Evolutionary conservation across 2,113 vertebrate species (phyloP).

Genomic region (Mugil cephalus): DNA sequence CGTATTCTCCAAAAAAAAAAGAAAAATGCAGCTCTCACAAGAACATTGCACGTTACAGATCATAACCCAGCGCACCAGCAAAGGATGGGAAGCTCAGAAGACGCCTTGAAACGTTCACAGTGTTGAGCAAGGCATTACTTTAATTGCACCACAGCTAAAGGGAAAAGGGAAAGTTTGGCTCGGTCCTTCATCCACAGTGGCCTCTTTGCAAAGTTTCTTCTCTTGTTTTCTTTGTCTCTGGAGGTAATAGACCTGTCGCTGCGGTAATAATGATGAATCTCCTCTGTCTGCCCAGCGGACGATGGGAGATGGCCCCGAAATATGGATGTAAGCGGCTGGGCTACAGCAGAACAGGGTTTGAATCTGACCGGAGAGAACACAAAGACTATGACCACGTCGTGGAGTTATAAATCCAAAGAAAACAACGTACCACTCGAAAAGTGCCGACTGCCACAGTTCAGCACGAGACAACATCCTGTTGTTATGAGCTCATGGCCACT

Average conservation of each 20-base stretch:
- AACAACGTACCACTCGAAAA: conserved; percentile 20
- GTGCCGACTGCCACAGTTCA: conserved; percentile 31
- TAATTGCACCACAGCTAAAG: conserved; percentile 46
- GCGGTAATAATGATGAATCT: conserved; percentile 83
- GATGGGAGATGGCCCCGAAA: conserved; percentile 63
- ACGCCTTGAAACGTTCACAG: conserved; percentile 11
- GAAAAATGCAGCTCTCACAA: conserved; percentile 1
- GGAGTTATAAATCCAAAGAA: conserved; percentile 72
- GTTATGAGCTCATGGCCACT: conserved; percentile 4
- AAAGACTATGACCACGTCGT: conserved; percentile 58
- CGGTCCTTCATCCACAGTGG: conserved; percentile 53
- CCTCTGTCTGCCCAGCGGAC: conserved; percentile 54
- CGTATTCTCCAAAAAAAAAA: conserved; percentile 1
- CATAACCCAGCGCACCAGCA: conserved; percentile 1
- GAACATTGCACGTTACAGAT: conserved; percentile 23
- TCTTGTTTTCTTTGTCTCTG: conserved; percentile 72
- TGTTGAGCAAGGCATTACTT: conserved; percentile 41
- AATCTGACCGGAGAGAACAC: conserved; percentile 54
- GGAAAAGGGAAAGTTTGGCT: conserved; percentile 51
- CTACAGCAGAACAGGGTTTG: conserved; percentile 51
- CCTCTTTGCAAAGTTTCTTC: conserved; percentile 69
- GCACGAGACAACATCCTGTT: conserved; percentile 13
- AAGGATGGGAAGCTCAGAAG: conserved; percentile 6
- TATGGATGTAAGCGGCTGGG: conserved; percentile 59
- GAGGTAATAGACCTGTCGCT: conserved; percentile 84